Conservation (phyloP, 1,140 invertebrate species). For the Solen grandis region DNA sequence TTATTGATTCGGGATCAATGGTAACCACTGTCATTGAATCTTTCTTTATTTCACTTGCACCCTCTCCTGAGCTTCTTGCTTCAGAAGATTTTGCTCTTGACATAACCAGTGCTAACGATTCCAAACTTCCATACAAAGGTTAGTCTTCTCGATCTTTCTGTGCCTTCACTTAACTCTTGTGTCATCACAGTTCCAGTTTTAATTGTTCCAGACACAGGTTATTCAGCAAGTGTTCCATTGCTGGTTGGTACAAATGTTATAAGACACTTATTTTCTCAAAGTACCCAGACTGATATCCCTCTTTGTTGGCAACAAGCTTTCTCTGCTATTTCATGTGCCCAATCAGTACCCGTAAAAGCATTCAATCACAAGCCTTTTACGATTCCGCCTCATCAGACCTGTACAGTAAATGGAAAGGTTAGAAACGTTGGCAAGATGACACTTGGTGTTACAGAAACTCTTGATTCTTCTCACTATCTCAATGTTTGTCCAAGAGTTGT, state of each 20-base stretch:
- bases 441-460: neutral
- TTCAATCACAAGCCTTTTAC: neutral
- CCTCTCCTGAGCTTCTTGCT: too few species aligned
- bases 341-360: neutral
- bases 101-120: neutral
- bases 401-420: constrained; percentile 1
- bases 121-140: neutral
- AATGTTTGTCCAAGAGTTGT: neutral
- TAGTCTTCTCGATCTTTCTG: neutral
- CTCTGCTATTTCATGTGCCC: neutral
- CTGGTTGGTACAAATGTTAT: neutral
- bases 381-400: too few species aligned
- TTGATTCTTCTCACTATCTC: neutral
- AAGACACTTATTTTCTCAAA: constrained; percentile 20
- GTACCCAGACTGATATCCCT: too few species aligned
- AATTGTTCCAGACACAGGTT: too few species aligned
- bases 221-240: too few species aligned
- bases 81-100: neutral
- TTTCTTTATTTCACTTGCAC: neutral
- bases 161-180: neutral
- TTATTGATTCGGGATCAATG: too few species aligned
- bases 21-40: too few species aligned
- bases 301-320: neutral
- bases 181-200: neutral
- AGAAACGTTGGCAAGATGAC: neutral